Base-by-base conservation (phyloP, 2,797 vertebrate genomes). In the Aratinga solstitialis region DNA sequence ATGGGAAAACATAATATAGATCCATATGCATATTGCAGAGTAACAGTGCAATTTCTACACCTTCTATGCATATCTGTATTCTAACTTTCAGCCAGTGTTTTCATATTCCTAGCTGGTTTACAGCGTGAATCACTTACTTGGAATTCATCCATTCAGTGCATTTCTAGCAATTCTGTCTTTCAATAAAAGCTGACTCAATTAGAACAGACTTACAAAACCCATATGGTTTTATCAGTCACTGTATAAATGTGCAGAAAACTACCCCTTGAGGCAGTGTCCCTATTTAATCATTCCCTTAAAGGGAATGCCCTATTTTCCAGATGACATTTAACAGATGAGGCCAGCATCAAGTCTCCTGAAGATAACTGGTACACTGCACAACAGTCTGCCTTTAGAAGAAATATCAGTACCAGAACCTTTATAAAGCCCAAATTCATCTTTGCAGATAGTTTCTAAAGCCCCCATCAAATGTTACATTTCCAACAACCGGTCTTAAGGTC, bases 261-360 rank as follows among this genome's bases (percentile, higher is more conserved):
- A 96, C 84, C 82, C 91, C 95, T 95, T 86, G 91, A 95, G 95
- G 95, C 89, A 94, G 68, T 72, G 73, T 90, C 86, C 90, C 93
- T 96, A 71, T 94, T 96, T 94, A 94, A 97, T 95, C 96, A 95
- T 80, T 94, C 86, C 83, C 81, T 96, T 95, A 93, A 93, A 97
- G 92, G 83, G 78, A 96, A 95, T 95, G 94, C 85, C 92, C 96
- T 95, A n/a, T 96, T 97, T 97, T 96, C 90, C 90, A 94, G 66
- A 84, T 82, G 93, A 91, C 95, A 95, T 90, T 94, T 94, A 95
- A 92, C 87, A 97, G 93, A 97, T 89, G 95, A 95, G 90, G 77
- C 82, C 93, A 95, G 90, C 74, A 36, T 18, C 56, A 92, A 84
- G 73, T 58, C 84, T 96, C 87, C 94, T 66, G 38, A 94, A 96